These are phyloP conservation scores for Octodonta nipae DNA, from an alignment of 2,888 invertebrate genomes.

Conservation along the genomic window DNA sequence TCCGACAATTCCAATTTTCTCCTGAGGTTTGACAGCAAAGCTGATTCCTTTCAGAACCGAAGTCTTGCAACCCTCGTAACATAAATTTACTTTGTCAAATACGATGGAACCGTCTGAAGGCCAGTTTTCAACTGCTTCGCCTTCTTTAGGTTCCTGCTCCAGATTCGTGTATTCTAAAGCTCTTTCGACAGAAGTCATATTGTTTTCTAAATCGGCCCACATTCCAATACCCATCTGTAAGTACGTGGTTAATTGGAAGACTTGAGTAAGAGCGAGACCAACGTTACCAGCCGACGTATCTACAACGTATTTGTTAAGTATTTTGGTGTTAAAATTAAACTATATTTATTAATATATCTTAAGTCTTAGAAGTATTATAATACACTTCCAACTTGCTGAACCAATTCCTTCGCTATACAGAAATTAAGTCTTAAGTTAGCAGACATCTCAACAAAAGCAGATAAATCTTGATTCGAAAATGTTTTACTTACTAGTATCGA, in stretches of 20 bases:
- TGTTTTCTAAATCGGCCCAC: constrained; percentile 65
- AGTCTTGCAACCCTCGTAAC: constrained; percentile 43
- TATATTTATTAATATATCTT: too few species aligned
- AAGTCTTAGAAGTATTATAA: too few species aligned
- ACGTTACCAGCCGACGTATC: constrained; percentile 46
- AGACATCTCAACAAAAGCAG: too few species aligned
- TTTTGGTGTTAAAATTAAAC: too few species aligned
- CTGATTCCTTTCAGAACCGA: constrained; percentile 42
- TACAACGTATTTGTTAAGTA: too few species aligned
- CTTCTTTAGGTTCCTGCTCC: constrained; percentile 25
- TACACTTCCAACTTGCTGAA: too few species aligned
- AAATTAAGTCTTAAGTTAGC: too few species aligned
- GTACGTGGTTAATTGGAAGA: constrained; percentile 58
- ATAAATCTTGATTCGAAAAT: too few species aligned
- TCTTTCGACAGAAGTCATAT: constrained; percentile 81
- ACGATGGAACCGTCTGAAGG: constrained; percentile 53
- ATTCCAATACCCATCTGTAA: constrained; percentile 55
- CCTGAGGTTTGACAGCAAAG: constrained; percentile 33
- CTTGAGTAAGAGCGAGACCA: constrained; percentile 65
- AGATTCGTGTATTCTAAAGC: constrained; percentile 38
- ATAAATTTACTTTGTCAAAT: constrained; percentile 54
- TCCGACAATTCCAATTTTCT: constrained; percentile 49
- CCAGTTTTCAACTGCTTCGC: constrained; percentile 50
- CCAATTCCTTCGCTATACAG: too few species aligned
- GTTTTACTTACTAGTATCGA: constrained; percentile 11